phyloP scores from a whole-genome alignment of 2,797 vertebrate genomes.

The Typhlichthys subterraneus region DNA sequence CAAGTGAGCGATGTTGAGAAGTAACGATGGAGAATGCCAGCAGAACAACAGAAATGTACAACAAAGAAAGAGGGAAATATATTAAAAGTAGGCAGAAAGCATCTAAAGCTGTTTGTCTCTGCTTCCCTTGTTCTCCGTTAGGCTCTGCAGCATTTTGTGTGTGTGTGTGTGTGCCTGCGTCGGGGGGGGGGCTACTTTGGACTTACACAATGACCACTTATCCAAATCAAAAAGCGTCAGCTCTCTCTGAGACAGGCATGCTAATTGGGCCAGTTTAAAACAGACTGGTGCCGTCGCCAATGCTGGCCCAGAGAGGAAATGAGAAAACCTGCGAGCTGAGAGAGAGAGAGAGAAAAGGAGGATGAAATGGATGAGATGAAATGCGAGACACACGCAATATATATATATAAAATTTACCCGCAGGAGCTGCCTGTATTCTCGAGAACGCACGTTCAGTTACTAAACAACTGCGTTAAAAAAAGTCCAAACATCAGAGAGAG shows the following conservation, averaged over 20 bases:
- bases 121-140: conserved; percentile 15
- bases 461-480: conserved; percentile 36
- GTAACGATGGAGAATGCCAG: neutral
- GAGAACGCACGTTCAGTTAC: conserved; percentile 24
- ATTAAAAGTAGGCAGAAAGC: neutral
- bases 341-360: conserved; percentile 17
- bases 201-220: conserved; percentile 34
- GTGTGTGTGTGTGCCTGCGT: too few relatives aligned
- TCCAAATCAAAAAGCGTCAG: conserved; percentile 39
- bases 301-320: conserved; percentile 5
- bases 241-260: conserved; percentile 38
- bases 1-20: too few relatives aligned
- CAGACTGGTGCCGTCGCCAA: conserved; percentile 13
- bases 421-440: conserved; percentile 19
- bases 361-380: conserved; percentile 11
- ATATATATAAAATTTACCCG: conserved; percentile 31
- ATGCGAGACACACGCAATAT: conserved; percentile 29
- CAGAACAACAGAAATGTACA: neutral
- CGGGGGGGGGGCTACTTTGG: conserved; percentile 33
- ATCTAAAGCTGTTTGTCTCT: conserved; percentile 26
- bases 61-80: too few relatives aligned
- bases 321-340: conserved; percentile 4
- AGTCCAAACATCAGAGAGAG: conserved; percentile 1
- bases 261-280: conserved; percentile 63
- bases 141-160: conserved; percentile 21